Evolutionary conservation across 2,797 vertebrate species (phyloP), one percentile per base, ranked within the genome.

Genomic region (Pseudomugil gertrudae): DNA sequence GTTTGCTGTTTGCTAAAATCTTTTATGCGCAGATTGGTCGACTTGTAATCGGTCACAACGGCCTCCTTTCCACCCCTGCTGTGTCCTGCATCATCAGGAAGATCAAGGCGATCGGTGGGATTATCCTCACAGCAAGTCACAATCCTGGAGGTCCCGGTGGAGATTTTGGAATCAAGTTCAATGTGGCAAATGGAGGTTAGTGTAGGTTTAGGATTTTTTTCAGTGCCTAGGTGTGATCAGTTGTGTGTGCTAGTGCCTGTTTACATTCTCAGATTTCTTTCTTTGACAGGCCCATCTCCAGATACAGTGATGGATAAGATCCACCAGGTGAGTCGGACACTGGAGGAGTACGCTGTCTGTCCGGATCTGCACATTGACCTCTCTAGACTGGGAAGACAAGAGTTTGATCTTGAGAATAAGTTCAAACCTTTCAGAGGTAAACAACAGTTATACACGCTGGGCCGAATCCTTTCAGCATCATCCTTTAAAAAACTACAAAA

Each of bases 341-440:
- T 99, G 5, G 96, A 99, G 88, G 97, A 99, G 85, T 99, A 96
- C 0, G 93, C 97, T 75, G 98, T 97, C 89, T 99, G 98, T 82
- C 96, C 97, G 0, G 98, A 99, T 74, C 94, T 99, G 67, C 95
- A 87, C 86, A 96, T 99, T 26, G 98, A 99, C 90, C 95, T 99
- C 8, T 97, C 96, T 76, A 93, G 96, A 48, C 87, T 98, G 62
- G 98, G 98, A 88, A 96, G 97, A 80, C 98, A 99, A 75, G 97
- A 99, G 73, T 99, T 99, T 91, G 97, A 99, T 86, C 84, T 99
- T 84, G 98, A 99, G 91, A 99, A 99, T 92, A 99, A 99, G 87
- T 99, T 99, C 89, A 99, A 99, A 79, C 98, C 98, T 60, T 99
- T 99, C 90, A 93, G 97, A 95, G 98, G 98, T 99, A 95, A 45